Conservation (phyloP, 2,797 vertebrate species). For the Yasuhikotakia modesta region DNA sequence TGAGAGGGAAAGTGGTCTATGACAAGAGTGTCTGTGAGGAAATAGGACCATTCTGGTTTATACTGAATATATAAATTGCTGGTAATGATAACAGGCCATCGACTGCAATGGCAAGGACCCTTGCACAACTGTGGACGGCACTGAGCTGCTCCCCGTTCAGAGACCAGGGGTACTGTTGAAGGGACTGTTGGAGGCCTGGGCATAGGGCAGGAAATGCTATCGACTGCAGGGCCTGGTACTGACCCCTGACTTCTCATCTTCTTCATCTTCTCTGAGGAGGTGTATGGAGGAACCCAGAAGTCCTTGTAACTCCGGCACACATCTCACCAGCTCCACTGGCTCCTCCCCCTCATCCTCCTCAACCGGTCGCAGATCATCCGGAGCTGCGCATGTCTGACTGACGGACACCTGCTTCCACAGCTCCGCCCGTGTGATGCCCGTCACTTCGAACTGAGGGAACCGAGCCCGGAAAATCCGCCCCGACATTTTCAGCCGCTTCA, state of each 20-base stretch:
- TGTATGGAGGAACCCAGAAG: slow-evolving; percentile 92
- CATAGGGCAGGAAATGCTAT: slow-evolving; percentile 65
- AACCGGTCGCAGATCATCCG: slow-evolving; percentile 65
- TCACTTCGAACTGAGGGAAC: slow-evolving; percentile 92
- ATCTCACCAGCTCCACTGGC: slow-evolving; percentile 89
- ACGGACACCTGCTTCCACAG: slow-evolving; percentile 87
- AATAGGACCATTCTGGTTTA: slow-evolving; percentile 45
- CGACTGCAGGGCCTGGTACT: slow-evolving; percentile 65
- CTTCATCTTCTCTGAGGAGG: slow-evolving; percentile 75
- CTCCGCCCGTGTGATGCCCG: slow-evolving; percentile 81
- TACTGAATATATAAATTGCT: slow-evolving; percentile 61
- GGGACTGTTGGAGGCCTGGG: slow-evolving; percentile 20
- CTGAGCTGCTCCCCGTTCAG: slow-evolving; percentile 37
- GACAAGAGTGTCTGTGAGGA: slow-evolving; percentile 54
- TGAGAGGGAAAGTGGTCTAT: slow-evolving; percentile 60
- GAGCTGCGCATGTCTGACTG: slow-evolving; percentile 87
- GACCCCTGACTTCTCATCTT: slow-evolving; percentile 64
- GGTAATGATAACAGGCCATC: slow-evolving; percentile 59
- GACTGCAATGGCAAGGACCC: slow-evolving; percentile 28
- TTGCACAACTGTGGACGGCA: slow-evolving; percentile 21
- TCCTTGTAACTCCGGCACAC: slow-evolving; percentile 89
- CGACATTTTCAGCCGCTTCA: slow-evolving; percentile 93
- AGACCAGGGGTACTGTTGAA: slow-evolving; percentile 30
- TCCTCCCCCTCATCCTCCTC: slow-evolving; percentile 61
- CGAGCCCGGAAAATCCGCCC: slow-evolving; percentile 92